Conservation (phyloP, 2,113 vertebrate genomes). For the Corythoichthys intestinalis region DNA sequence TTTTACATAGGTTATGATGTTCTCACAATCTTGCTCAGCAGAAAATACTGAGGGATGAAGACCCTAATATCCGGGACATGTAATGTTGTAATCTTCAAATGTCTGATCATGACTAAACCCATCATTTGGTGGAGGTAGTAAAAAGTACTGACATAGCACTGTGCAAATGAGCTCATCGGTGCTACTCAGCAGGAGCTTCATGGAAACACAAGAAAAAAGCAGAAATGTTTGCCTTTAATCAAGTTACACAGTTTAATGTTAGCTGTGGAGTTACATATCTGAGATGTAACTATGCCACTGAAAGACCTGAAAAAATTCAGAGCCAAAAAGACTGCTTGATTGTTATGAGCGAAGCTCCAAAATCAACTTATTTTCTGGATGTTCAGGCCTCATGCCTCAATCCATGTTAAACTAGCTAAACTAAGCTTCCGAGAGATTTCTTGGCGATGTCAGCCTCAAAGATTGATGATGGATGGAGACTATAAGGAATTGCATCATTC, state of each 20-base stretch:
- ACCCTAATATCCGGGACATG: background rate
- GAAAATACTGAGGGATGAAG: background rate
- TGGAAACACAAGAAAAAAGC: background rate
- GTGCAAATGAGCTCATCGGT: slow-evolving; percentile 5
- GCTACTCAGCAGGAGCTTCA: slow-evolving; percentile 13
- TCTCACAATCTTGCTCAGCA: background rate
- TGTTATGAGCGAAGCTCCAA: no score
- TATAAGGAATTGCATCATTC: no score
- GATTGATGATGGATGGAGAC: no score
- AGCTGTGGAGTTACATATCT: background rate
- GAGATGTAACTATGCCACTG: background rate
- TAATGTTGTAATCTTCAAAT: background rate
- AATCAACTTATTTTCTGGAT: no score
- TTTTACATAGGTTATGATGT: background rate
- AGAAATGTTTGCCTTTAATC: background rate
- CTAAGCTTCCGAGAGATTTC: no score
- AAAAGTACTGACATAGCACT: slow-evolving; percentile 20
- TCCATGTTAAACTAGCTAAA: no score
- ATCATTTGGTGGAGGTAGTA: slow-evolving; percentile 8
- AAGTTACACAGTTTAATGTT: background rate
- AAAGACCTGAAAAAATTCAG: background rate
- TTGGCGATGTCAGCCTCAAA: no score
- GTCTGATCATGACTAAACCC: background rate
- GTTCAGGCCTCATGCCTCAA: no score
- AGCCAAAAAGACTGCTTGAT: no score